Base-by-base conservation (phyloP, 2,113 vertebrate genomes). In the Callopanchax toddi region DNA sequence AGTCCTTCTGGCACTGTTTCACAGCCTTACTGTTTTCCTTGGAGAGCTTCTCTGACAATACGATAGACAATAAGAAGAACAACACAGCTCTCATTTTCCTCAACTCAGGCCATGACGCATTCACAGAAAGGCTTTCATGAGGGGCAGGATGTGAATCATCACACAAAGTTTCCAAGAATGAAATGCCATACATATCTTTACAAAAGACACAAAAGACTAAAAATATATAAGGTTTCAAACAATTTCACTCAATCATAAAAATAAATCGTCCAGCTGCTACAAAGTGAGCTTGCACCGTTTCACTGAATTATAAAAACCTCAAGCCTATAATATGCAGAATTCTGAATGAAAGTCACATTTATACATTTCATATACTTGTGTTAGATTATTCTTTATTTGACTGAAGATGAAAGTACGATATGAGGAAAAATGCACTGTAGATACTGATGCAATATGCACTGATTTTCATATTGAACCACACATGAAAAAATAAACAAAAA, bases 1-100 rank as follows among this genome's bases (percentile, higher is more conserved):
- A 60, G 76, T 57, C 67, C 34, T 76, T 68, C 49, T 81, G 79
- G 76, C 66, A 34, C 49, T 65, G 61, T 62, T 74, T 79, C 77
- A 79, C 53, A 79, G 64, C 25, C 36, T 45, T 22, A 72, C 70
- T 68, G 53, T 32, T 62, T 68, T 59, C 58, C 48, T 71, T 64
- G 73, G 67, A 72, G 40, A 73, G 70, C 67, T 55, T 70, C 2
- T 60, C 40, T 55, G 49, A 66, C 56, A 70, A 76, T 46, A 68
- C 44, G 54, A 43, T 22, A 51, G 29, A 61, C 64, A 36, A n/a
- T n/a, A n/a, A n/a, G n/a, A n/a, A n/a, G n/a, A n/a, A n/a, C 50
- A 48, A 75, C 61, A n/a, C n/a, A n/a, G 45, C 58, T 53, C 58
- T 50, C 53, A 29, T 25, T 34, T 23, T 53, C 65, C 70, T 69